Conservation (phyloP, 2,797 vertebrate species). For the Pygocentrus nattereri region DNA sequence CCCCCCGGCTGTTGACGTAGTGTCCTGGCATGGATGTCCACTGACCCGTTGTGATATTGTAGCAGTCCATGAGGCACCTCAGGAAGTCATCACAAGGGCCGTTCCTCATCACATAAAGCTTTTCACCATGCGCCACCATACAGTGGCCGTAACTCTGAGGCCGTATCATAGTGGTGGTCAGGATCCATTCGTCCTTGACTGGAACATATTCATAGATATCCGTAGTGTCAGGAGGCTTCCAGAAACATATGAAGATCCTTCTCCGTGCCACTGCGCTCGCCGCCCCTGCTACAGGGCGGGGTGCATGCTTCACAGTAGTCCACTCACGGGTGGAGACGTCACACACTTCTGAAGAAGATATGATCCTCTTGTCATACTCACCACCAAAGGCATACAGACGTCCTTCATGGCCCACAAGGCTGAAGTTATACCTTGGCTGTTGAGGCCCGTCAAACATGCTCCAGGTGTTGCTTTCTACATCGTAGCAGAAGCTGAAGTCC, state of each 20-base stretch:
- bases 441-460: conserved; percentile 85
- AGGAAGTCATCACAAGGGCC: conserved; percentile 93
- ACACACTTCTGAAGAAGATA: conserved; percentile 87
- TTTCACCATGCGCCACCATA: conserved; percentile 93
- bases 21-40: conserved; percentile 90
- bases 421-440: conserved; percentile 89
- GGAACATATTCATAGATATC: conserved; percentile 87
- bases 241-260: conserved; percentile 92
- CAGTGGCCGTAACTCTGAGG: conserved; percentile 94
- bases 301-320: conserved; percentile 84
- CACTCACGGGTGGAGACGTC: conserved; percentile 79
- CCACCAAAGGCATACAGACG: conserved; percentile 90
- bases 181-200: conserved; percentile 80
- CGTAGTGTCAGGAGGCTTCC: conserved; percentile 91
- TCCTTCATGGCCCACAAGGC: conserved; percentile 85
- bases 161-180: conserved; percentile 84
- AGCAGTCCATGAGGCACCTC: conserved; percentile 91
- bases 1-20: conserved; percentile 96
- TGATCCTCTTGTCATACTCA: conserved; percentile 80
- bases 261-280: conserved; percentile 87
- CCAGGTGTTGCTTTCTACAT: conserved; percentile 84
- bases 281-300: conserved; percentile 82
- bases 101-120: conserved; percentile 94
- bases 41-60: conserved; percentile 89
- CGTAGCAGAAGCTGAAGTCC: conserved; percentile 89